Percentiles rank a stretch among this genome's conserved stretches.
These are phyloP conservation scores for Alitta virens DNA, from an alignment of 2,888 invertebrate genomes.

Conservation along the genomic window DNA sequence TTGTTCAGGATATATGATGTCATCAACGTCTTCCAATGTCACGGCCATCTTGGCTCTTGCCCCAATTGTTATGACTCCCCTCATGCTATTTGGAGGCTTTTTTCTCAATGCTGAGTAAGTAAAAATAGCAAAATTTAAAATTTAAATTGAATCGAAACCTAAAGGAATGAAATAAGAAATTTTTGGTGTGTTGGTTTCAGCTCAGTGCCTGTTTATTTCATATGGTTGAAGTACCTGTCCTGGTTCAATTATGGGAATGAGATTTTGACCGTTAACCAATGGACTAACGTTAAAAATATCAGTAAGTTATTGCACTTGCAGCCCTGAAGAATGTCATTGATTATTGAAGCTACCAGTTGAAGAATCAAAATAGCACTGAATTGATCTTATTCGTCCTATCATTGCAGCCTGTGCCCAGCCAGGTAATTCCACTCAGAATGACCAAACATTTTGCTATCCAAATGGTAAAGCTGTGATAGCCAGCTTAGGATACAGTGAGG, in stretches of 20 bases:
- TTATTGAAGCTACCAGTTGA: too few relatives aligned
- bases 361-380: too few relatives aligned
- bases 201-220: slow-evolving; percentile 52
- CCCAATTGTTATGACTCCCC: slow-evolving; percentile 88
- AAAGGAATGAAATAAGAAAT: neutral
- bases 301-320: slow-evolving; percentile 28
- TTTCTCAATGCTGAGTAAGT: slow-evolving; percentile 82
- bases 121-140: neutral
- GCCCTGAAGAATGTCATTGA: too few relatives aligned
- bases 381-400: too few relatives aligned
- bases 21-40: slow-evolving; percentile 78
- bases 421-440: neutral
- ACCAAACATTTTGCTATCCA: too few relatives aligned
- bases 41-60: slow-evolving; percentile 88
- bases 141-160: neutral
- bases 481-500: too few relatives aligned
- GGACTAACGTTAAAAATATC: slow-evolving; percentile 76
- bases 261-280: slow-evolving; percentile 83
- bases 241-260: slow-evolving; percentile 93
- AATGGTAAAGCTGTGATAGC: too few relatives aligned
- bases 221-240: slow-evolving; percentile 68
- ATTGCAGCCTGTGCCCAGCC: too few relatives aligned
- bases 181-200: slow-evolving; percentile 28
- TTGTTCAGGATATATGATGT: slow-evolving; percentile 80
- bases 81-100: slow-evolving; percentile 92